Evolutionary conservation across 1,140 invertebrate species (phyloP).

Genomic region (Drosophila melanica): DNA sequence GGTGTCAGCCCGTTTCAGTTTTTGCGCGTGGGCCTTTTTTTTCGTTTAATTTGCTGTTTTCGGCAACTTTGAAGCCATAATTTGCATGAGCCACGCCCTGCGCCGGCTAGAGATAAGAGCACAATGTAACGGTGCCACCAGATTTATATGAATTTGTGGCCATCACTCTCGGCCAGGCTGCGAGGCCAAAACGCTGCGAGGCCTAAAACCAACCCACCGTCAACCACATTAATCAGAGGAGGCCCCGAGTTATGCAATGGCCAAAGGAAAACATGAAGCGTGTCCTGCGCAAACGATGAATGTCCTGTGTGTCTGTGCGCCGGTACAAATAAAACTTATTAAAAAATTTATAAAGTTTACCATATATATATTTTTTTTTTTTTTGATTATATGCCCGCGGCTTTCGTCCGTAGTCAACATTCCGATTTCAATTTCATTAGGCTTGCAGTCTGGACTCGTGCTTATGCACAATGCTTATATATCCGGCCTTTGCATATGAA

Average conservation of each 20-base stretch:
- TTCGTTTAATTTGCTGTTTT: conserved; percentile 10
- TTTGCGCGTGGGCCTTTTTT: conserved; percentile 9
- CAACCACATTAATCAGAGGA: conserved; percentile 46
- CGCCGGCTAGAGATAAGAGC: conserved; percentile 38
- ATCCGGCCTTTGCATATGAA: conserved; percentile 58
- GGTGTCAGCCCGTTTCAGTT: conserved; percentile 15
- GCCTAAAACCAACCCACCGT: conserved; percentile 14
- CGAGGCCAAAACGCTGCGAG: conserved; percentile 19
- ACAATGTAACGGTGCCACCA: conserved; percentile 11
- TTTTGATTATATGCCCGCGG: conserved; percentile 9
- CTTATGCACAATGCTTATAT: conserved; percentile 33
- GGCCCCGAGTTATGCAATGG: conserved; percentile 48
- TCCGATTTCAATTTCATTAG: conserved; percentile 53
- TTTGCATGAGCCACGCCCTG: conserved; percentile 48
- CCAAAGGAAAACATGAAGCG: conserved; percentile 21
- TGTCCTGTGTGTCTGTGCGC: conserved; percentile 10
- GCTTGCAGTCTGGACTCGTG: conserved; percentile 36
- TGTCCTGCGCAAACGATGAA: conserved; percentile 23
- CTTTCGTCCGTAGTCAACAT: not conserved
- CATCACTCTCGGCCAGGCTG: conserved; percentile 7
- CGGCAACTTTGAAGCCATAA: conserved; percentile 43
- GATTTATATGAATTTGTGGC: conserved; percentile 49
- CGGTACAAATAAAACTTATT: conserved; percentile 36
- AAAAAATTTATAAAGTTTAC: conserved; percentile 60
- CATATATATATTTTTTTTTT: conserved; percentile 21